Evolutionary conservation across 2,797 vertebrate species (phyloP), one percentile per base, ranked within the genome.

Genomic region (Gallinago nigripennis): DNA sequence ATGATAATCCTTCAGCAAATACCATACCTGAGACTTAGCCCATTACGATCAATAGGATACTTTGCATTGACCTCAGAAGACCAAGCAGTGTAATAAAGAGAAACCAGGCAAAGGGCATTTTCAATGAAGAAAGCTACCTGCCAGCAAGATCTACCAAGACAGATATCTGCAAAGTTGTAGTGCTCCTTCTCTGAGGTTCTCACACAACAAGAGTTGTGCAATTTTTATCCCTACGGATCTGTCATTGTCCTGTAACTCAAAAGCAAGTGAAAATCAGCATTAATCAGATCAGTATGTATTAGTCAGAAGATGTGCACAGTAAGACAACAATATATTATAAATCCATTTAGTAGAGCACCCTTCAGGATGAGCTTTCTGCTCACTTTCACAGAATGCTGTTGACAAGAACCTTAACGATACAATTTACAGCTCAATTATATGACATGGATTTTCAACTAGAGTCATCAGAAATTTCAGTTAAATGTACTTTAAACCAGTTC

Each of bases 381-480:
- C 72, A 48, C 23, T 95, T 84, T 43, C 46, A 71, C 53, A 78
- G 63, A 86, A 68, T 16, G 61, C 35, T 53, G 39, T 69, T 8
- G 12, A 80, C 41, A 56, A 75, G 86, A 71, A 72, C 46, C 60
- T 94, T 95, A 53, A 63, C 46, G 90, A 60, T 35, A 90, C 33
- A 83, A 88, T 63, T 90, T 92, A 90, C 30, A 80, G 37, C 60
- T 95, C 81, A 64, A 79, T 94, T 89, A 89, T 54, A 65, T 50
- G 64, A 78, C 85, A 80, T 39, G 11, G 20, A 85, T 84, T 96
- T 97, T 92, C 91, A 94, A 54, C 35, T 72, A 69, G 37, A 94
- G 64, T 88, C 56, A 87, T 84, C 72, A 84, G 69, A 96, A 96
- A 92, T 84, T 87, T 30, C 64, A 88, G 66, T 86, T 90, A 77